Conservation (phyloP, 2,888 invertebrate species). For the Plebejus argus region DNA sequence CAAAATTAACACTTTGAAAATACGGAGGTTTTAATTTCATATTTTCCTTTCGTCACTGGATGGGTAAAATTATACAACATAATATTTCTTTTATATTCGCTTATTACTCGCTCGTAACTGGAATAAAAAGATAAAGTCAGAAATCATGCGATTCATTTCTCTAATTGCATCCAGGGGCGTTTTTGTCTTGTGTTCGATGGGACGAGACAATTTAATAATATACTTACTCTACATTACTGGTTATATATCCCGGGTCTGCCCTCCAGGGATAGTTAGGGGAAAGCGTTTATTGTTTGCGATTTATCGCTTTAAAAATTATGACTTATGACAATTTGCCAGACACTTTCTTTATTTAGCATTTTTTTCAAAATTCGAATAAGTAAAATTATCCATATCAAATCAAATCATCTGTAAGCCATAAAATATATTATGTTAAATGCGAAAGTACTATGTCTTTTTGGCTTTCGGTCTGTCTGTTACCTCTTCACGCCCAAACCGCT, state of each 20-base stretch:
- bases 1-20: not conserved
- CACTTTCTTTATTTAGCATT: not conserved
- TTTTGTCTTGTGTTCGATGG: conserved; percentile 46
- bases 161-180: conserved; percentile 61
- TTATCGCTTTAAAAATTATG: conserved; percentile 23
- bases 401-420: too few species aligned
- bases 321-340: conserved; percentile 12
- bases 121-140: conserved; percentile 57
- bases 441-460: too few species aligned
- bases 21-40: not conserved
- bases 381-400: too few species aligned
- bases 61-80: not conserved
- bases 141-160: conserved; percentile 69
- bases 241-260: conserved; percentile 27
- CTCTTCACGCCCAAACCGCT: too few species aligned
- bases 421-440: too few species aligned
- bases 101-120: conserved; percentile 59
- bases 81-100: conserved; percentile 53
- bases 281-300: conserved; percentile 27
- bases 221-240: conserved; percentile 37
- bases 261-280: conserved; percentile 29
- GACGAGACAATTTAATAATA: conserved; percentile 46
- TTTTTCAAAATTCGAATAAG: not conserved
- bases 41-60: not conserved
- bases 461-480: too few species aligned